phyloP scores from a whole-genome alignment of 2,888 invertebrate species.

The Eledona agricola region DNA sequence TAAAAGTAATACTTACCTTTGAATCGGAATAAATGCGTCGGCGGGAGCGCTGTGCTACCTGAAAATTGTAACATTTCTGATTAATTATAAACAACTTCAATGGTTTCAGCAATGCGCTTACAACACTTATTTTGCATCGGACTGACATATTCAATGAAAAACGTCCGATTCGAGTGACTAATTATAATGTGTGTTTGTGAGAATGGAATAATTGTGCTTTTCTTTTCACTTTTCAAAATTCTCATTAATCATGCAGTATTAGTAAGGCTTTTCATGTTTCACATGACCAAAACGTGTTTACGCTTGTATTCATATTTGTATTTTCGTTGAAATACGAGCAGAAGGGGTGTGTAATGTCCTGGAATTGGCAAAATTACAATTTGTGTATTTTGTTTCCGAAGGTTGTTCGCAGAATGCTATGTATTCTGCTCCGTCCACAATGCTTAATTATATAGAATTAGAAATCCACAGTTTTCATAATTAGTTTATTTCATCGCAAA shows the following conservation, averaged over 20 bases:
- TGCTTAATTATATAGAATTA: too few species aligned
- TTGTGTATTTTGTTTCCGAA: not conserved
- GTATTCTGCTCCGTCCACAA: too few species aligned
- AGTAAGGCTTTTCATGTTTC: slow-evolving; percentile 20
- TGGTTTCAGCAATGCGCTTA: too few species aligned
- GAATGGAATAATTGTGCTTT: slow-evolving; percentile 16
- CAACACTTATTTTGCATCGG: too few species aligned
- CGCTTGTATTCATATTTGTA: slow-evolving; percentile 18
- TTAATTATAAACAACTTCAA: too few species aligned
- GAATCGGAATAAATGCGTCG: slow-evolving; percentile 5
- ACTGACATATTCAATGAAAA: slow-evolving; percentile 19
- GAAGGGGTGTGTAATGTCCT: slow-evolving; percentile 7
- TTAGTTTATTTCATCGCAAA: too few species aligned
- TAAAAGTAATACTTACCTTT: slow-evolving; percentile 16
- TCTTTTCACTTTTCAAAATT: slow-evolving; percentile 14
- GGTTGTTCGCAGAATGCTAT: not conserved
- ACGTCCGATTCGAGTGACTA: slow-evolving; percentile 14
- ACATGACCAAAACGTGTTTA: slow-evolving; percentile 22
- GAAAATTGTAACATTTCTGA: slow-evolving; percentile 4
- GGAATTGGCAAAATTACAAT: slow-evolving; percentile 5
- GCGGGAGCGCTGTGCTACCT: slow-evolving; percentile 19
- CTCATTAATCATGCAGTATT: slow-evolving; percentile 22
- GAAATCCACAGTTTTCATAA: too few species aligned
- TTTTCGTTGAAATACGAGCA: slow-evolving; percentile 12
- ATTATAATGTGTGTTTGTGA: slow-evolving; percentile 17